Percentiles rank a stretch among this genome's conserved stretches.
phyloP scores from a whole-genome alignment of 2,113 vertebrate genomes.

The Lynx canadensis region DNA sequence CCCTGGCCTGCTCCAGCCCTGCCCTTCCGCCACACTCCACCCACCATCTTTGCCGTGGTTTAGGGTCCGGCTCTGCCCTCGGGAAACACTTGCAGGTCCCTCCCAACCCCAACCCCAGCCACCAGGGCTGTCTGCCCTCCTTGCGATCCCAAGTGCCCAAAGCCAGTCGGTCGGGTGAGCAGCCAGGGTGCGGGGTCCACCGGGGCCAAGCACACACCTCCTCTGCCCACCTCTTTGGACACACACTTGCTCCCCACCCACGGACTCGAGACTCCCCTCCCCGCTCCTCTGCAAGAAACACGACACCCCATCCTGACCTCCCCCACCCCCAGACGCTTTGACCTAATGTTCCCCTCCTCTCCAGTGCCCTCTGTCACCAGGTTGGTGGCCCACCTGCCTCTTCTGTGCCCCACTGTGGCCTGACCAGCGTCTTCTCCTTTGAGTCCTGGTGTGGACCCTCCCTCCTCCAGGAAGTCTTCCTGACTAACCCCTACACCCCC shows the following conservation, averaged over 20 bases:
- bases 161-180: not conserved
- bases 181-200: not conserved
- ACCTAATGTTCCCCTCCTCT: fast-evolving
- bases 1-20: no score
- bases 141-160: not conserved
- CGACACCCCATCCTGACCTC: no score
- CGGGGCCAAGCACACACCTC: not conserved
- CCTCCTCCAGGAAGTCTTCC: not conserved
- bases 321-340: not conserved
- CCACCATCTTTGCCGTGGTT: no score
- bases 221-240: not conserved
- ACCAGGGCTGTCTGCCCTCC: not conserved
- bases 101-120: no score
- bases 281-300: not conserved
- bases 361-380: not conserved
- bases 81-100: not conserved
- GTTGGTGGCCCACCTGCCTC: not conserved
- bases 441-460: not conserved
- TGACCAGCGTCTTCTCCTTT: not conserved
- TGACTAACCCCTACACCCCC: not conserved
- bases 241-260: fast-evolving
- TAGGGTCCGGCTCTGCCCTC: not conserved
- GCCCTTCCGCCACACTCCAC: fast-evolving
- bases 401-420: not conserved
- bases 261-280: not conserved